phyloP scores from a whole-genome alignment of 2,888 invertebrate species.

The Pegoplata infirma region DNA sequence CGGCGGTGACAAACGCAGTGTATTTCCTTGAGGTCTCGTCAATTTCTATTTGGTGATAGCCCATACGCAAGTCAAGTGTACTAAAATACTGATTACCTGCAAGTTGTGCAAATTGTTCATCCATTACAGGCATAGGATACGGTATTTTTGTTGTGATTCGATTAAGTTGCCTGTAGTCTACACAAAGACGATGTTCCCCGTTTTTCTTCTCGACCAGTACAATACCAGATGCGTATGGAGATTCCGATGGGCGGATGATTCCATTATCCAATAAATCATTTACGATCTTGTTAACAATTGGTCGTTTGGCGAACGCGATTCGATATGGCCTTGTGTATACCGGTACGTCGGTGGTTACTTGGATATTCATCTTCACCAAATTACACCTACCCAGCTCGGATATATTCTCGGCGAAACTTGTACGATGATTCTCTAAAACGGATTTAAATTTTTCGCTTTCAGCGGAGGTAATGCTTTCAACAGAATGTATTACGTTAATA shows the following conservation, averaged over 20 bases:
- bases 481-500: not conserved
- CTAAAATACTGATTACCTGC: constrained; percentile 51
- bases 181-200: constrained; percentile 55
- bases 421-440: constrained; percentile 15
- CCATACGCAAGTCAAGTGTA: constrained; percentile 48
- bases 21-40: constrained; percentile 27
- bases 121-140: constrained; percentile 59
- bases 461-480: not conserved
- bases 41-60: constrained; percentile 58
- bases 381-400: constrained; percentile 47
- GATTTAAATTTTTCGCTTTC: constrained; percentile 6
- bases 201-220: constrained; percentile 63
- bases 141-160: constrained; percentile 51
- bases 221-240: constrained; percentile 53
- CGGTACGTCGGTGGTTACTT: constrained; percentile 11
- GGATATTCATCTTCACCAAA: constrained; percentile 52
- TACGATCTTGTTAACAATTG: constrained; percentile 39
- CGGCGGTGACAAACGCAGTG: constrained; percentile 54
- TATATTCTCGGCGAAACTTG: constrained; percentile 31
- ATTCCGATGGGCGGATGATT: constrained; percentile 58
- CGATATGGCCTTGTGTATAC: constrained; percentile 56
- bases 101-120: constrained; percentile 60
- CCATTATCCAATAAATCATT: constrained; percentile 38
- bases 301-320: constrained; percentile 55
- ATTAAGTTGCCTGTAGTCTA: constrained; percentile 58